Evolutionary conservation across 64 coral and sea anemone genomes (phyloP).

Genomic region (Montipora efflorescens): DNA sequence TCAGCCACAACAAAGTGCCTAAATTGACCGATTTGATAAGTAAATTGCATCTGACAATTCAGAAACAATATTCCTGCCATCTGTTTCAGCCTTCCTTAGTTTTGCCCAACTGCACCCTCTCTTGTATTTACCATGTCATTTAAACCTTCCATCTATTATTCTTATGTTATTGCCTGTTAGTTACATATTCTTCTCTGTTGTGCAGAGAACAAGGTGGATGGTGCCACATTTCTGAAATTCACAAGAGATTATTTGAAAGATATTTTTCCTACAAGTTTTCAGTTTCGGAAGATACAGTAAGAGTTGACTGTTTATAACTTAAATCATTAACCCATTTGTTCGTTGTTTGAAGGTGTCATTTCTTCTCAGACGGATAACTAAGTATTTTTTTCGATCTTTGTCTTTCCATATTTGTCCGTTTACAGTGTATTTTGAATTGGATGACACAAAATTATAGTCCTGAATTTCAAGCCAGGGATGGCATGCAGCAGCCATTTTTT

Average conservation of each 20-base stretch:
- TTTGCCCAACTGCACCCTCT: too few species aligned
- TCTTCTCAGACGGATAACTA: too few species aligned
- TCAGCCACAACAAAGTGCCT: background rate
- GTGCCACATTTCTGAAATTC: background rate
- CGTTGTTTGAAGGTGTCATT: too few species aligned
- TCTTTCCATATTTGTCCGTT: too few species aligned
- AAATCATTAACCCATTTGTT: background rate
- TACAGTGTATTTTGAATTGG: too few species aligned
- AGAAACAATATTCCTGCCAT: too few species aligned
- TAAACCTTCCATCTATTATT: background rate
- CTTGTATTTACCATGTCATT: background rate
- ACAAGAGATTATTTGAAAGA: constrained; percentile 10
- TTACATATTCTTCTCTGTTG: background rate
- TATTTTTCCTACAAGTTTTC: constrained; percentile 4
- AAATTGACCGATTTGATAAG: background rate
- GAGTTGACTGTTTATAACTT: constrained; percentile 14
- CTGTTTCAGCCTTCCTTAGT: too few species aligned
- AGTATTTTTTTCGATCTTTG: too few species aligned
- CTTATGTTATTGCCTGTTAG: background rate
- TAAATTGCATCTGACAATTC: too few species aligned
- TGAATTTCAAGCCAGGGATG: too few species aligned
- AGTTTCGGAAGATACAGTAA: background rate
- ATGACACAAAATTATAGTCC: too few species aligned
- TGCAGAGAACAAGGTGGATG: constrained; percentile 12
- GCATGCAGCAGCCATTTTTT: too few species aligned